phyloP scores from a whole-genome alignment of 2,113 vertebrate species.

The Ceyx melanurus region DNA sequence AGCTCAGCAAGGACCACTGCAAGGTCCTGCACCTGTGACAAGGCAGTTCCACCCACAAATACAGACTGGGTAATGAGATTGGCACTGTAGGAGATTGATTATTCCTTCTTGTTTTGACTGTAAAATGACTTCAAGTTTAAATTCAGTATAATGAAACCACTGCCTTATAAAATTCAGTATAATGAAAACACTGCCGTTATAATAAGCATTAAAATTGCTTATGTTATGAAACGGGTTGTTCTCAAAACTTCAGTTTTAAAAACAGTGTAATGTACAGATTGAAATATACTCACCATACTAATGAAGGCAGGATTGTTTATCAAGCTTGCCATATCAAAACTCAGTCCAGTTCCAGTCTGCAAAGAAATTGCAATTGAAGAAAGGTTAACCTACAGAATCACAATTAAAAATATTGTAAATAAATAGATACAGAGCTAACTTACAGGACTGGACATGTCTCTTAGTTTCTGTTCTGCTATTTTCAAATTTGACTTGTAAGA shows the following conservation, averaged over 20 bases:
- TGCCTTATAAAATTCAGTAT: background rate
- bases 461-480: constrained; percentile 95
- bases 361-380: constrained; percentile 52
- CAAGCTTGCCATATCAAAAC: constrained; percentile 97
- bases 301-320: constrained; percentile 99
- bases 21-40: background rate
- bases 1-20: background rate
- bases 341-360: constrained; percentile 90
- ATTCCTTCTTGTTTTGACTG: background rate
- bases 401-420: constrained; percentile 6
- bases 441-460: constrained; percentile 90
- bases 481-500: constrained; percentile 97
- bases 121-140: background rate
- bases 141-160: background rate
- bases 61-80: background rate
- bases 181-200: background rate
- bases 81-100: background rate
- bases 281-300: constrained; percentile 89
- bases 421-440: constrained; percentile 68
- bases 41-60: background rate
- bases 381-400: constrained; percentile 20
- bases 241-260: background rate
- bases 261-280: background rate
- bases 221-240: background rate
- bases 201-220: background rate